Conservation (phyloP, 2,113 vertebrate species). For the Python bivittatus region DNA sequence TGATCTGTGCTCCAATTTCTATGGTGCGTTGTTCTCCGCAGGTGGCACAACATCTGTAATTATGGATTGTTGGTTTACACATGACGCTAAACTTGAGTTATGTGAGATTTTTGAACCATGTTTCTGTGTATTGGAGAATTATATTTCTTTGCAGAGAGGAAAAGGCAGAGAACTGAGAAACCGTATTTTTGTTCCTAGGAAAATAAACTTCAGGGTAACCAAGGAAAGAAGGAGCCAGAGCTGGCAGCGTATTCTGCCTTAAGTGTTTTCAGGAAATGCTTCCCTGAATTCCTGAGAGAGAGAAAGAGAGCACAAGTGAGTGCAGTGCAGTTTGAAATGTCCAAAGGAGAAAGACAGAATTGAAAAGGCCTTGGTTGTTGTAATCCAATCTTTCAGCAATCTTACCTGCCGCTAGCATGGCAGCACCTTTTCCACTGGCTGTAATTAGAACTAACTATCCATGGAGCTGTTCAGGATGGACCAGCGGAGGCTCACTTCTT, state of each 20-base stretch:
- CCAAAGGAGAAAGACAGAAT: background rate
- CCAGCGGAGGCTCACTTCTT: background rate
- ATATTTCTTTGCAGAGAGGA: background rate
- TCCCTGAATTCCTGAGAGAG: conserved; percentile 34
- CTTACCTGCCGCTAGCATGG: background rate
- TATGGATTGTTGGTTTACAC: background rate
- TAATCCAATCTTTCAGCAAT: conserved; percentile 27
- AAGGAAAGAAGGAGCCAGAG: background rate
- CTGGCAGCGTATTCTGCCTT: background rate
- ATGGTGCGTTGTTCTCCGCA: background rate
- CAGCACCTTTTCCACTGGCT: background rate
- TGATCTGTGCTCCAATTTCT: background rate
- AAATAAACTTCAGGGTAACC: background rate
- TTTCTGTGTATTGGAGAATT: background rate
- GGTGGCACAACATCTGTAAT: background rate
- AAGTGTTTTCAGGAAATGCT: background rate
- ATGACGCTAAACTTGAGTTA: background rate
- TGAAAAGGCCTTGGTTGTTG: background rate
- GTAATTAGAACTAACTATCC: background rate
- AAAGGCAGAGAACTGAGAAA: background rate
- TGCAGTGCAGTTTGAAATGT: background rate
- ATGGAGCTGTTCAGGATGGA: background rate
- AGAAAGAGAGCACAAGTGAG: background rate
- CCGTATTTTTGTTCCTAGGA: background rate
- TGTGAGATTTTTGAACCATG: background rate